Conservation (phyloP, 2,888 invertebrate genomes). For the Cosmia pyralina region DNA sequence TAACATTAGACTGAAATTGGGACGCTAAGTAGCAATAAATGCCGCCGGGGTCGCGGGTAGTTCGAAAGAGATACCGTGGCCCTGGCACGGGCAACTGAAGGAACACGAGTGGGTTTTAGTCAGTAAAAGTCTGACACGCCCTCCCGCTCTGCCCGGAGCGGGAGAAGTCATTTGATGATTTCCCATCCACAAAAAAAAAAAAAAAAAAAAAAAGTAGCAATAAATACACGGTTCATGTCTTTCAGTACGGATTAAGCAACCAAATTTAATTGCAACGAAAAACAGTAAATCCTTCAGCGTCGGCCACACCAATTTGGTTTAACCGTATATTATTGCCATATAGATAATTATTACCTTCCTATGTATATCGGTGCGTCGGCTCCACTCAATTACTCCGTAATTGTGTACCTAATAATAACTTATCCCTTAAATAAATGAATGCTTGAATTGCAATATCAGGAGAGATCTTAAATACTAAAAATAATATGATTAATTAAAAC, state of each 20-base stretch:
- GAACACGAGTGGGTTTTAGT: too few species aligned
- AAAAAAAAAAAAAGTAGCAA: too few species aligned
- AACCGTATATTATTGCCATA: neutral
- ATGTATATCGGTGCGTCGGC: neutral
- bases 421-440: neutral
- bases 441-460: neutral
- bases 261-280: neutral
- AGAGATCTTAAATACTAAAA: conserved; percentile 14
- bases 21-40: neutral
- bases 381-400: neutral
- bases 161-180: too few species aligned
- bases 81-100: too few species aligned
- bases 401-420: conserved; percentile 1
- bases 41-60: too few species aligned
- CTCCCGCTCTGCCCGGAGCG: too few species aligned
- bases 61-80: too few species aligned
- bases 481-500: conserved; percentile 10
- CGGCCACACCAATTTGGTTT: neutral
- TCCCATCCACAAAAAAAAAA: too few species aligned
- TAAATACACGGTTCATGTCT: neutral
- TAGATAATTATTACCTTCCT: conserved; percentile 1
- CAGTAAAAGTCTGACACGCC: too few species aligned
- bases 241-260: neutral
- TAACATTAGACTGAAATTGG: neutral
- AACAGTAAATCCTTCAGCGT: neutral